Conservation (phyloP, 2,797 vertebrate species). For the Rallus crepitans region DNA sequence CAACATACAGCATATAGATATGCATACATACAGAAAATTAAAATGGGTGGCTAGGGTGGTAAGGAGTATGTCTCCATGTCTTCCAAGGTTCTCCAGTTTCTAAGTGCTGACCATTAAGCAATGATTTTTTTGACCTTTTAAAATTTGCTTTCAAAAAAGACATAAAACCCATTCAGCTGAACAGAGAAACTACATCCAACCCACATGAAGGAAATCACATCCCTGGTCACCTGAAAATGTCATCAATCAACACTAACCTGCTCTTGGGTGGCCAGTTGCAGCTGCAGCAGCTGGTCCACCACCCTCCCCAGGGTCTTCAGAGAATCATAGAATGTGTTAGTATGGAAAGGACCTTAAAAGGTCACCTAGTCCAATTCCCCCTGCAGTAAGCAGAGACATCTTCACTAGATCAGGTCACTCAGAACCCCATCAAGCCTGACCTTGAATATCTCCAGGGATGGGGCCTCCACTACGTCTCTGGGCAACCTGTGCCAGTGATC, state of each 20-base stretch:
- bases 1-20: background rate
- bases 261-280: background rate
- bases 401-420: no score
- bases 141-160: background rate
- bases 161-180: background rate
- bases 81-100: background rate
- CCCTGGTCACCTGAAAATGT: background rate
- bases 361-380: no score
- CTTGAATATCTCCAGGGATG: no score
- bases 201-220: accelerated
- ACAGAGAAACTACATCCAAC: background rate
- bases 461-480: no score
- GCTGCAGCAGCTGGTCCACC: background rate
- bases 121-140: background rate
- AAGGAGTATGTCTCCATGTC: background rate
- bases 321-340: no score
- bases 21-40: background rate
- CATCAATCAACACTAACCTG: background rate
- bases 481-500: no score
- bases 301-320: background rate
- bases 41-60: background rate
- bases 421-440: no score
- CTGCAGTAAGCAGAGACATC: no score
- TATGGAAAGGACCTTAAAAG: no score
- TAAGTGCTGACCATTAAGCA: background rate